phyloP scores from a whole-genome alignment of 2,888 invertebrate species.

The Heliconius ethilla region DNA sequence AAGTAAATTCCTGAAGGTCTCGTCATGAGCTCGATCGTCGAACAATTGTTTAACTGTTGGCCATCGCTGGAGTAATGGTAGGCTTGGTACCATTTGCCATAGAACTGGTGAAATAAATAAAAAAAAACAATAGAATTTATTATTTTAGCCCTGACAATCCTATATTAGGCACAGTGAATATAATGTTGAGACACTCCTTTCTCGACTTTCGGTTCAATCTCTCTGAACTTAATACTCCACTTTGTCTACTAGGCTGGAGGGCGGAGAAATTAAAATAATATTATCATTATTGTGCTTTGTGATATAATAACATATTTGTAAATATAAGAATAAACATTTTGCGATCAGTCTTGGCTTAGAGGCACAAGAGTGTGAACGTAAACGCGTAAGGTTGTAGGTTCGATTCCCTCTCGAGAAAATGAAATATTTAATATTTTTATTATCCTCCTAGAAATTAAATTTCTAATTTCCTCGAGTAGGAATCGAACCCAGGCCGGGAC shows the following conservation, averaged over 20 bases:
- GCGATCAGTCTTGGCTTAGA: no score
- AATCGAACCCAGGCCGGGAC: not conserved
- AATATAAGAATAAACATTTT: no score
- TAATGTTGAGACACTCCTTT: not conserved
- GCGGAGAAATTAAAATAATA: no score
- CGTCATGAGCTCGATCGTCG: constrained; percentile 57
- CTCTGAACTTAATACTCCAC: no score
- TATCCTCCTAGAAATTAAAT: not conserved
- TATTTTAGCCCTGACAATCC: not conserved
- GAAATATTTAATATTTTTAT: no score
- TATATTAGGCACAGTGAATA: not conserved
- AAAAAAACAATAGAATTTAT: not conserved
- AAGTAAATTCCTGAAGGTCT: constrained; percentile 59
- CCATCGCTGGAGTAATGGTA: constrained; percentile 69
- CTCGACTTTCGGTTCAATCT: not conserved
- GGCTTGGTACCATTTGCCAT: constrained; percentile 68
- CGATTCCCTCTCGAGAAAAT: no score
- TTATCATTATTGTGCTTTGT: no score
- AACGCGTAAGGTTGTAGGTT: no score
- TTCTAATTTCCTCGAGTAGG: not conserved
- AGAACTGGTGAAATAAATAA: constrained; percentile 58
- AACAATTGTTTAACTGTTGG: constrained; percentile 64
- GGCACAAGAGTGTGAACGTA: no score
- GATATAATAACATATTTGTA: no score
- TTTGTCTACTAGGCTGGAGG: no score